Conservation (phyloP, 92 coral and sea anemone species). For the Zoanthus gigantus region DNA sequence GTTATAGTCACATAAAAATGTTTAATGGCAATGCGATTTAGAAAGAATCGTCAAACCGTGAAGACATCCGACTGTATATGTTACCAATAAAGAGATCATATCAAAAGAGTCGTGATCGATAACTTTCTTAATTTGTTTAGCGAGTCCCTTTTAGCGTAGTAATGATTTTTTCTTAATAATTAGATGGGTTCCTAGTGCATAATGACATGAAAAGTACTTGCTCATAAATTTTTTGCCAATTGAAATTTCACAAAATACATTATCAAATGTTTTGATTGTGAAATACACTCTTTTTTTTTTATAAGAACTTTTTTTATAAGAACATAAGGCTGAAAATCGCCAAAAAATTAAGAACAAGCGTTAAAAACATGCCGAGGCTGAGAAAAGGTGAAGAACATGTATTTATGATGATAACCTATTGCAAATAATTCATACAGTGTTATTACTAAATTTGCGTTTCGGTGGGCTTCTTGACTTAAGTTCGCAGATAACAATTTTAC, state of each 20-base stretch:
- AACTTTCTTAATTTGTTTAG: conserved; percentile 2
- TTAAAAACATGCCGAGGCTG: no score
- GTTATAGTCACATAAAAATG: neutral
- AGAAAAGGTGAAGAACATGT: no score
- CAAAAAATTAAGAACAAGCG: no score
- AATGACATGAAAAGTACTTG: neutral
- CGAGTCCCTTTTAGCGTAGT: neutral
- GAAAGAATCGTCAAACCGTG: neutral
- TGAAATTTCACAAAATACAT: conserved; percentile 28
- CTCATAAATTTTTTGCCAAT: neutral
- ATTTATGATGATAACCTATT: no score
- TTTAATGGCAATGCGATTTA: neutral
- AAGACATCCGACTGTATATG: conserved; percentile 10
- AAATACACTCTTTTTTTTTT: no score
- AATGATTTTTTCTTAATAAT: neutral
- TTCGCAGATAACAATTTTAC: no score
- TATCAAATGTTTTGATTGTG: conserved; percentile 13
- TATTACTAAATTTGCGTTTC: no score
- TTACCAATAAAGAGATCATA: neutral
- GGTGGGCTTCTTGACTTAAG: no score
- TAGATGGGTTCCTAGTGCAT: conserved; percentile 10
- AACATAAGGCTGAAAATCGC: no score
- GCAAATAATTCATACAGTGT: no score
- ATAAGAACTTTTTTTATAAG: no score
- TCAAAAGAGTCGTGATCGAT: conserved; percentile 1